Evolutionary conservation across 2,113 vertebrate genomes (phyloP).

Genomic region (Hyperopisus bebe): DNA sequence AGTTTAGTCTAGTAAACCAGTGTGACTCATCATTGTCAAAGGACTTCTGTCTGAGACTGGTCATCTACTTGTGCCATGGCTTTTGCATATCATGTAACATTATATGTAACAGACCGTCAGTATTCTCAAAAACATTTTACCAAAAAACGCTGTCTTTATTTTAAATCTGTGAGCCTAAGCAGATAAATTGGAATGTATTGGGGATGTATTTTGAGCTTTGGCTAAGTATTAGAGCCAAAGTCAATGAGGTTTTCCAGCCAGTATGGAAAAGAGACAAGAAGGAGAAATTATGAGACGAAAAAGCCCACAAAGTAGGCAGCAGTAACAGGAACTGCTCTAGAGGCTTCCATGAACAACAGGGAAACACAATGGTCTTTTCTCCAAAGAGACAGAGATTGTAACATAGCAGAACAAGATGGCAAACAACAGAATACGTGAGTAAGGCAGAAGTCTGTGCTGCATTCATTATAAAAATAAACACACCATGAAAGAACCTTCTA

Average conservation of each 20-base stretch:
- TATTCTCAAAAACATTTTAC: background rate
- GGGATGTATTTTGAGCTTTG: background rate
- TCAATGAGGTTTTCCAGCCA: background rate
- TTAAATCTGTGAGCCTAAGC: background rate
- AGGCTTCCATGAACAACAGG: background rate
- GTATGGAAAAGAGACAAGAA: background rate
- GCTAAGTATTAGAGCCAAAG: background rate
- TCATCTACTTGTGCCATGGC: background rate
- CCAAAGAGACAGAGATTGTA: background rate
- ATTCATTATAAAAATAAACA: background rate
- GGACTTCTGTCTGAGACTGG: background rate
- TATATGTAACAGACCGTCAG: background rate
- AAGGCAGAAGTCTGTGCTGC: background rate
- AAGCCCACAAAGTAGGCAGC: background rate
- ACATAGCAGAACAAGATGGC: background rate
- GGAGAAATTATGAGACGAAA: background rate
- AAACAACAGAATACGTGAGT: background rate
- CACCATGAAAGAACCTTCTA: background rate
- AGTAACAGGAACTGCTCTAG: background rate
- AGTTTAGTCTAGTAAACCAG: background rate
- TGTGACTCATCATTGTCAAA: background rate
- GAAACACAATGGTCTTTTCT: background rate
- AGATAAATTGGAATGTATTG: background rate
- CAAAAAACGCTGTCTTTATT: background rate
- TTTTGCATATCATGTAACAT: background rate